A percentile compares a stretch with the other conserved stretches of the same genome.
Conservation (phyloP, 30 jellyfish, hydroid and myxozoan species). For the Pseudorhiza aurosa region DNA sequence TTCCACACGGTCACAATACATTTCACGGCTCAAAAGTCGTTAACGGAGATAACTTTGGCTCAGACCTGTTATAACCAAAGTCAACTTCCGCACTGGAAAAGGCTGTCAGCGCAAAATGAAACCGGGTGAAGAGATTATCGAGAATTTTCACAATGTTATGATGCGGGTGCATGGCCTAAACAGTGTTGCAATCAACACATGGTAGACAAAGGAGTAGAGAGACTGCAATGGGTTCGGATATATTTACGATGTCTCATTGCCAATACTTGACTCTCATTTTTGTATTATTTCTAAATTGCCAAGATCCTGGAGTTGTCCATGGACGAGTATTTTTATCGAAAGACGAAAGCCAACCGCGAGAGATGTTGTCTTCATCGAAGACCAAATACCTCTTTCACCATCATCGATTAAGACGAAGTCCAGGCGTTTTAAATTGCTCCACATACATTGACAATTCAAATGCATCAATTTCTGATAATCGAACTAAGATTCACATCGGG, state of each 20-base stretch:
- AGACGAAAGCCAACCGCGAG: background rate
- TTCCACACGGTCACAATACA: too few species aligned
- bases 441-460: background rate
- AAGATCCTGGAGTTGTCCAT: background rate
- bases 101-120: background rate
- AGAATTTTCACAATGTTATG: background rate
- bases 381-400: background rate
- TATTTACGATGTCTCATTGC: background rate
- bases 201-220: background rate
- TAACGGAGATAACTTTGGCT: too few species aligned
- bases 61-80: too few species aligned
- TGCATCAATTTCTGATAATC: conserved; percentile 1
- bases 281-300: background rate
- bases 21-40: too few species aligned
- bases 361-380: background rate
- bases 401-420: background rate
- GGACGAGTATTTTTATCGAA: background rate
- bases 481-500: conserved; percentile 30
- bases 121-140: background rate
- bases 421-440: background rate
- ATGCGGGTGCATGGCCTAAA: conserved; percentile 1
- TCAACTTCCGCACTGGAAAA: too few species aligned
- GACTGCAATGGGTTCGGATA: background rate
- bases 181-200: background rate
- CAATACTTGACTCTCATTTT: background rate